Base-by-base conservation (phyloP, 1,140 invertebrate genomes). In the Drosophila kikkawai region DNA sequence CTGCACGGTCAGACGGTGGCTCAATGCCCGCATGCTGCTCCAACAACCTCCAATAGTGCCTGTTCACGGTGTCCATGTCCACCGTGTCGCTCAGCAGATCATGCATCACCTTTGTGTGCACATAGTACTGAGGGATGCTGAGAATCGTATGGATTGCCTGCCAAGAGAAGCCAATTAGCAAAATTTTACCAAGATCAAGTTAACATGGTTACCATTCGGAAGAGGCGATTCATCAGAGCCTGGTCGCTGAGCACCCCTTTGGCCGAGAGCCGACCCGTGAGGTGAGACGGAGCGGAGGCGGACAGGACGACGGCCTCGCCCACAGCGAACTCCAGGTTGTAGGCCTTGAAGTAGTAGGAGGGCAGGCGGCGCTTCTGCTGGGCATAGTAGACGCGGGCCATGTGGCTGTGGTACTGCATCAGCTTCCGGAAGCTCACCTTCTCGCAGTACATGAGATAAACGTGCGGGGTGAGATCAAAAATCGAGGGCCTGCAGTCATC, bases 381-480 rank as follows among this genome's bases (percentile, higher is more conserved):
- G 36, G 96, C 92, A 88, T 97, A 97, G 79, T 96, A 94, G 50
- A 97, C 94, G 77, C 97, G 95, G 0, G 95, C 95, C 94, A 97
- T 95, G 93, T 97, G 96, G 79, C 97, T 96, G 90, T 97, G 97
- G 7, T 95, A 86, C 45, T 92, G 91, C 84, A 92, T 90, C 15
- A 92, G 75, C 26, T 92, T 92, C 13, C 82, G 59, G 42, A 91
- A 92, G 17, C 83, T 85, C 0, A 92, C 84, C 51, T 92, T 91
- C 15, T 86, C 79, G 59, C 91, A 92, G 61, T 92, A 92, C 79
- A 91, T 87, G 61, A 92, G 76, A 39, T 83, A 91, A 0, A 91
- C 90, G 15, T 90, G 79, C 0, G 91, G 90, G 0, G 88, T 91
- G 7, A 83, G 64, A 48, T 91, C 91, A 39, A 91, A 91, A n/a